Conservation (phyloP, 2,797 vertebrate species). For the Psittacula derbiana region DNA sequence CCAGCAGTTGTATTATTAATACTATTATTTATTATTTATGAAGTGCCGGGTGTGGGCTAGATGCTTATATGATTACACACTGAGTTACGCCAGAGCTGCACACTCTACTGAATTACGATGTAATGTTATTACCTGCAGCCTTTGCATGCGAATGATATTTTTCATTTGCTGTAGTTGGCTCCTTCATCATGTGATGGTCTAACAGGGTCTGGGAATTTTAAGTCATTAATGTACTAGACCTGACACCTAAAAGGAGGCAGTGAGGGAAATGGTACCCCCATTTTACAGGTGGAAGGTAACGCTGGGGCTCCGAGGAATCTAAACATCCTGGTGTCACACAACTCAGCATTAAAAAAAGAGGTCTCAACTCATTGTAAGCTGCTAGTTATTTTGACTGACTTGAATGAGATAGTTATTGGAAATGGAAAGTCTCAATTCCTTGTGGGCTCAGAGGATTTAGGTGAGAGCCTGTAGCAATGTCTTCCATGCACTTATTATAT, state of each 20-base stretch:
- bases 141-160: slow-evolving; percentile 35
- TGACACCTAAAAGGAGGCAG: neutral
- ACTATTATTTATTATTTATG: slow-evolving; percentile 62
- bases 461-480: neutral
- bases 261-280: neutral
- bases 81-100: neutral
- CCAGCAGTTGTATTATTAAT: slow-evolving; percentile 55
- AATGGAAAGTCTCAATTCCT: neutral
- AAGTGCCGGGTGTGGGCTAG: slow-evolving; percentile 16
- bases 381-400: neutral
- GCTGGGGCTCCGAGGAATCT: neutral
- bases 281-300: neutral
- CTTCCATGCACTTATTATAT: neutral
- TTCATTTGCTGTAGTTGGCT: neutral
- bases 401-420: neutral
- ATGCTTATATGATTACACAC: slow-evolving; percentile 21
- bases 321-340: neutral
- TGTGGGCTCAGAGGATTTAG: neutral
- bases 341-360: neutral
- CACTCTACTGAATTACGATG: slow-evolving; percentile 10
- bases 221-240: neutral
- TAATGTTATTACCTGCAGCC: slow-evolving; percentile 33
- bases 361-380: neutral
- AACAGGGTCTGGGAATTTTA: neutral
- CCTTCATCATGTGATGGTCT: neutral